phyloP scores from a whole-genome alignment of 2,888 invertebrate genomes.

The Trimorus sp. region DNA sequence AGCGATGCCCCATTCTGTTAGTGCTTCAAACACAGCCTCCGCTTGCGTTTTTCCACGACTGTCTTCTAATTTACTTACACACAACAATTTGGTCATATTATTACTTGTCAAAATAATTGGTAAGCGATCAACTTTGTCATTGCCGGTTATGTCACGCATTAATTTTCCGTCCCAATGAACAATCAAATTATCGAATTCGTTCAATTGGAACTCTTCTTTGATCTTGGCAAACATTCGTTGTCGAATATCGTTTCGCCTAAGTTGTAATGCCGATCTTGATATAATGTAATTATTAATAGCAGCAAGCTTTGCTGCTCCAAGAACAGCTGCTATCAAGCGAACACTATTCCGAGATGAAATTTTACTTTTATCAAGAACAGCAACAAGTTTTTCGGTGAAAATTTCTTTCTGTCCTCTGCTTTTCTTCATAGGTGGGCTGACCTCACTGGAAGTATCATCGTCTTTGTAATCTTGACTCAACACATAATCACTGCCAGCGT shows the following conservation, averaged over 20 bases:
- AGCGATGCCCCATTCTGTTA: constrained; percentile 35
- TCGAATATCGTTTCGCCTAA: constrained; percentile 7
- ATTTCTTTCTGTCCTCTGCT: constrained; percentile 24
- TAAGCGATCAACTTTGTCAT: constrained; percentile 18
- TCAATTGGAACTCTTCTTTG: constrained; percentile 20
- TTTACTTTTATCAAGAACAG: constrained; percentile 23
- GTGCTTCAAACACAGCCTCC: constrained; percentile 14
- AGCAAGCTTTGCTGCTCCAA: constrained; percentile 12
- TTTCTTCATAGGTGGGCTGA: constrained; percentile 15
- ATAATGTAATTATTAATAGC: constrained; percentile 13
- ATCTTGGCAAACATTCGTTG: constrained; percentile 10
- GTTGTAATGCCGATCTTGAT: background rate
- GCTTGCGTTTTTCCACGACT: constrained; percentile 30
- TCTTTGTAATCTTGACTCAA: background rate
- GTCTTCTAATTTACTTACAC: constrained; percentile 33
- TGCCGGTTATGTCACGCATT: constrained; percentile 7
- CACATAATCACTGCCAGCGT: constrained; percentile 14
- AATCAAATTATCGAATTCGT: constrained; percentile 21
- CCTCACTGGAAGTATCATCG: constrained; percentile 17
- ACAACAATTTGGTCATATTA: constrained; percentile 31
- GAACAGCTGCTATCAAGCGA: constrained; percentile 21
- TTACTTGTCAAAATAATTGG: constrained; percentile 27
- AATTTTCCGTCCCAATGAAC: constrained; percentile 25
- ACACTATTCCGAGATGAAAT: constrained; percentile 22
- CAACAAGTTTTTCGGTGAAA: constrained; percentile 14